Conservation (phyloP, 2,113 vertebrate genomes). For the Gymnorhina tibicen region DNA sequence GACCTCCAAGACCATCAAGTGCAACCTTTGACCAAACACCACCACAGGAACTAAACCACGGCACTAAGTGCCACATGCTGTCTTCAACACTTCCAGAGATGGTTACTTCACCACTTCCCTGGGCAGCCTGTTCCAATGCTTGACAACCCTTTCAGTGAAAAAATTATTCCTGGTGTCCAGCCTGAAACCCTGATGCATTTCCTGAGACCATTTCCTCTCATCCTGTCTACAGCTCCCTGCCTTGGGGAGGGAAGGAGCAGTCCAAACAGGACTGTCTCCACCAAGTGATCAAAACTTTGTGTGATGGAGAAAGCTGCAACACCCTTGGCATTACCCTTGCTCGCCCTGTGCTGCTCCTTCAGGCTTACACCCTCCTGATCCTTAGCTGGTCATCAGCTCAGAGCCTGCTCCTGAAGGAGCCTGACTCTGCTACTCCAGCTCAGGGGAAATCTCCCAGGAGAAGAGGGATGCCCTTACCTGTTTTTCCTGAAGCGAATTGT, state of each 20-base stretch:
- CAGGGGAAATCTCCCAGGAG: background rate
- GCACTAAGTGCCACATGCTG: background rate
- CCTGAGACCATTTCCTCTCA: background rate
- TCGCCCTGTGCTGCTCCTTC: background rate
- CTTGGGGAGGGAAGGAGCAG: background rate
- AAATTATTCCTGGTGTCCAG: background rate
- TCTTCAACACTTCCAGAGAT: background rate
- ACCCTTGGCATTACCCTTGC: background rate
- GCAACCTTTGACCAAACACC: background rate
- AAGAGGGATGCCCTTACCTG: conserved; percentile 74
- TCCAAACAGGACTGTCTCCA: background rate
- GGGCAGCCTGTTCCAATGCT: background rate
- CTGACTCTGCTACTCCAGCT: accelerated
- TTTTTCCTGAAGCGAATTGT: conserved; percentile 92
- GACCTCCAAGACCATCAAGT: background rate
- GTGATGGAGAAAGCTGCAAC: background rate
- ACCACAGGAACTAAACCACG: background rate
- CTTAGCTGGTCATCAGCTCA: background rate
- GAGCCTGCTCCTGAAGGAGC: background rate
- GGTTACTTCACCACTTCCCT: background rate
- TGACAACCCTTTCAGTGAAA: background rate
- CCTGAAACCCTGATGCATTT: background rate
- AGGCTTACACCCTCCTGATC: background rate
- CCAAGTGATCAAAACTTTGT: background rate
- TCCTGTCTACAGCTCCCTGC: background rate